Percentiles rank a stretch among this genome's conserved stretches.
phyloP scores from a whole-genome alignment of 1,140 invertebrate species.

The Carcinoscorpius rotundicauda region DNA sequence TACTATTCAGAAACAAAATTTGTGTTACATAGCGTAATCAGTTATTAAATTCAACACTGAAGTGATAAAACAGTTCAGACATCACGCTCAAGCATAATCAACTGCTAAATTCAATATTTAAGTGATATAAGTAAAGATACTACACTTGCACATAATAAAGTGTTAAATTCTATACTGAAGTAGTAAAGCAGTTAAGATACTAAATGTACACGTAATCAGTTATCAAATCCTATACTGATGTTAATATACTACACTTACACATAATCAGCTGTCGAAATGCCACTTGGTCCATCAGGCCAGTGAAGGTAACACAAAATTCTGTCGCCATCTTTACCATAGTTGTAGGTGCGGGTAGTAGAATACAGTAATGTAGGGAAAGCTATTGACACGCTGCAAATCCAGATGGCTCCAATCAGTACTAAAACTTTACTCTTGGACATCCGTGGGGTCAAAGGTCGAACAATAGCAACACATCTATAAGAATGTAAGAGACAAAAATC shows the following conservation, averaged over 20 bases:
- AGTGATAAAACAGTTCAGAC: too few species aligned
- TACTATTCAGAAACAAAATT: too few species aligned
- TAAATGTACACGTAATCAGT: too few species aligned
- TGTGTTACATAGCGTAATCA: too few species aligned
- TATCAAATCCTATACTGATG: too few species aligned
- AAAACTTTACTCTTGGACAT: background rate
- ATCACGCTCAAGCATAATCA: too few species aligned
- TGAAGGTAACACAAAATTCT: background rate
- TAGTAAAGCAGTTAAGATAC: too few species aligned
- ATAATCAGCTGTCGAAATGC: background rate
- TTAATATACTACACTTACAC: background rate
- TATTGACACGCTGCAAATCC: background rate
- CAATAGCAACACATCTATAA: conserved; percentile 2
- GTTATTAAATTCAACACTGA: too few species aligned
- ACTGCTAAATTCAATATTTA: too few species aligned
- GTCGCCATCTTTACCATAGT: background rate
- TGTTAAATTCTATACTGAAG: too few species aligned
- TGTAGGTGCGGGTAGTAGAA: background rate
- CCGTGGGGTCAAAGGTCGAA: background rate
- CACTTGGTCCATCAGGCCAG: background rate
- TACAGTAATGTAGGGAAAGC: background rate
- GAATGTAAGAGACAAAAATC: background rate
- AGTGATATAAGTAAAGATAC: too few species aligned
- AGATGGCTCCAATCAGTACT: background rate
- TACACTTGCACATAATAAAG: too few species aligned